Evolutionary conservation across 2,113 vertebrate genomes (phyloP), one percentile per base, ranked within the genome.

Genomic region (Cebus imitator): DNA sequence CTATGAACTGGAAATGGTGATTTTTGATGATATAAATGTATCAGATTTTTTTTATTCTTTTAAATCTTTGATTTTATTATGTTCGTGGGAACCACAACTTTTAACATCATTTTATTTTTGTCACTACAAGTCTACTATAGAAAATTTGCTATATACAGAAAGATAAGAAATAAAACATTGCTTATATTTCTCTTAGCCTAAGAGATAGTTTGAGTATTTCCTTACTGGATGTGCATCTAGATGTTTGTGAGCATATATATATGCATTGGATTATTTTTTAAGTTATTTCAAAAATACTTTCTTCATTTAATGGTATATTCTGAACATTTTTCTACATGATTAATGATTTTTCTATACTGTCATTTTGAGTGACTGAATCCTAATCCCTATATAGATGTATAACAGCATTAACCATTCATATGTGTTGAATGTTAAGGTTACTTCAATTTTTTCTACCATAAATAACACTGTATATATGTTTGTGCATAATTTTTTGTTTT

Each of bases 231-330:
- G 17, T 10, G 25, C 16, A 48, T 70, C 17, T 70, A 3, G n/a
- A 8, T 68, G 66, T 40, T n/a, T 72, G 70, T 35, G 16, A 18
- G 43, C 30, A 52, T 50, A 11, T 52, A 20, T 35, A 35, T n/a
- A 16, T 91, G 0, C 30, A 12, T 92, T 95, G 4, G 5, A 52
- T 95, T 61, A 10, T 89, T 55, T 94, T 80, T 0, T 91, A 95
- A 96, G 58, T 50, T 70, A 14, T 87, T 94, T 96, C 70, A 79
- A 85, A 93, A 81, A 64, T 61, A 57, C 95, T 95, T 97, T 87
- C 37, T 95, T 95, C 40, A 79, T 88, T 96, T 95, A 76, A 32
- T 81, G 45, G 12, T 75, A 35, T 94, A 68, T 92, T 66, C 30
- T 81, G 30, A 96, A 66, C 12, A 73, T 90, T 87, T 90, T 40